Conservation (phyloP, 2,113 vertebrate species). For the Caloenas nicobarica region DNA sequence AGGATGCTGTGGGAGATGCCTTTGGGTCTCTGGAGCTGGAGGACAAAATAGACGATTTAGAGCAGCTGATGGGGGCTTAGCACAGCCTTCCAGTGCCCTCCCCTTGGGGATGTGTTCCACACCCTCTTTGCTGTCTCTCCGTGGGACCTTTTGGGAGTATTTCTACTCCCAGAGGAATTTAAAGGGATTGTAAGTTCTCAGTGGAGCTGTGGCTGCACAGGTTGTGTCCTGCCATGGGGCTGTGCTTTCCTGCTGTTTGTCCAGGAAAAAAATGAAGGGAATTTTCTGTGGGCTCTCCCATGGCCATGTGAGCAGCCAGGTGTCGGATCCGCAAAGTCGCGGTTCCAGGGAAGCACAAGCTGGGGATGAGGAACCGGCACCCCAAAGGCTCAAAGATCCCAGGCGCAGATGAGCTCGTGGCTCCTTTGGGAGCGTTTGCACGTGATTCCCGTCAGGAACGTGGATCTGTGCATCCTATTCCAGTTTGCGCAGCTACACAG, state of each 20-base stretch:
- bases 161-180: background rate
- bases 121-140: background rate
- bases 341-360: background rate
- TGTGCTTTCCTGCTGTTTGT: background rate
- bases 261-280: background rate
- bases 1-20: background rate
- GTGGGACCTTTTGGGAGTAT: background rate
- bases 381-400: background rate
- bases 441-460: background rate
- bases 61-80: background rate
- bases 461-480: background rate
- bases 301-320: background rate
- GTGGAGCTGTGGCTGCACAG: background rate
- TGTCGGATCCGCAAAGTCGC: background rate
- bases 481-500: background rate
- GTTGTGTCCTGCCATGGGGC: accelerated
- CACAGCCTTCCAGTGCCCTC: background rate
- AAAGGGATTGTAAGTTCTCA: background rate
- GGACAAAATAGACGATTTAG: background rate
- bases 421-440: background rate
- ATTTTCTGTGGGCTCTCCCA: background rate
- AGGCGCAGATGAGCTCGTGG: background rate
- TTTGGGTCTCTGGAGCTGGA: background rate
- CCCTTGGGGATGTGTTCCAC: background rate
- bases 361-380: background rate